These are phyloP conservation scores for Clarias magur DNA, from an alignment of 2,113 vertebrate species.

Conservation along the genomic window DNA sequence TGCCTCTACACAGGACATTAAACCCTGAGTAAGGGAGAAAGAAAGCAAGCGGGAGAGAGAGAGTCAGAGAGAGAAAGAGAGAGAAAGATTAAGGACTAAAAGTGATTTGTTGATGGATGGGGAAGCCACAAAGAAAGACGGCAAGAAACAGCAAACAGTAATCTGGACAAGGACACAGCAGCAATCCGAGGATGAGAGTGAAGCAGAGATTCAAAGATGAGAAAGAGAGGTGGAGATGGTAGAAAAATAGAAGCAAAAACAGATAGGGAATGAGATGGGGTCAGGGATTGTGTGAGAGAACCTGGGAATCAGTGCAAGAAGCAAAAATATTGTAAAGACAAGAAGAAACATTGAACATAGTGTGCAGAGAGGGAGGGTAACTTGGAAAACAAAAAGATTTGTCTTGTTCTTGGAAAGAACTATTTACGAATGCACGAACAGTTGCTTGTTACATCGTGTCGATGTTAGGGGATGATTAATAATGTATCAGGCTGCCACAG, in stretches of 20 bases:
- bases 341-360: background rate
- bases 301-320: background rate
- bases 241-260: background rate
- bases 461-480: conserved; percentile 72
- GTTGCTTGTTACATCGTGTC: conserved; percentile 65
- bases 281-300: background rate
- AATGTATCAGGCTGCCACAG: conserved; percentile 70
- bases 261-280: conserved; percentile 11
- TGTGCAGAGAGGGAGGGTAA: background rate
- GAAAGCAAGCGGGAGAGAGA: conserved; percentile 26
- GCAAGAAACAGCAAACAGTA: conserved; percentile 36
- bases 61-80: background rate
- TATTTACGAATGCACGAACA: conserved; percentile 56
- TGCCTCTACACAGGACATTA: conserved; percentile 69
- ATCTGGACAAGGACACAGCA: conserved; percentile 35
- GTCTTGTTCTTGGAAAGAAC: background rate
- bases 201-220: conserved; percentile 12
- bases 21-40: conserved; percentile 61
- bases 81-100: conserved; percentile 21
- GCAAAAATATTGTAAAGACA: conserved; percentile 12
- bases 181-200: conserved; percentile 41
- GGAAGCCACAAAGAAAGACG: conserved; percentile 29
- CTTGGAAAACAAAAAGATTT: conserved; percentile 6
- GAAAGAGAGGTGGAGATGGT: conserved; percentile 28
- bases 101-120: conserved; percentile 40